Conservation (phyloP, 1,140 invertebrate genomes). For the Eumeta japonica region DNA sequence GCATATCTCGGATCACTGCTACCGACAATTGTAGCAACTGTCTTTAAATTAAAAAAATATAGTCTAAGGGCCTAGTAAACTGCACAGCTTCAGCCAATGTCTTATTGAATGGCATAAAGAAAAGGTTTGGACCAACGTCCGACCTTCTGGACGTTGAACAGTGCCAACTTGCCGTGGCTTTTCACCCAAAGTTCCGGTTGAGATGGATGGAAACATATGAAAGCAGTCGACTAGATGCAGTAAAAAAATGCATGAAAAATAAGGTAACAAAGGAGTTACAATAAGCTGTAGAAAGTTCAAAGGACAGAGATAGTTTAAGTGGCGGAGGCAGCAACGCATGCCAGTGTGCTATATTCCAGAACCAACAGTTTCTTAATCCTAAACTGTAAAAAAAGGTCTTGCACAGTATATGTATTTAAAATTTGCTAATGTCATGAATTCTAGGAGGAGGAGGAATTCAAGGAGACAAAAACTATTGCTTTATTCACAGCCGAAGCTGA, state of each 20-base stretch:
- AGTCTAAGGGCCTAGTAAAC: slow-evolving; percentile 14
- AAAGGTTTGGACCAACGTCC: slow-evolving; percentile 14
- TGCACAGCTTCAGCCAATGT: slow-evolving; percentile 15
- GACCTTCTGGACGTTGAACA: slow-evolving; percentile 14
- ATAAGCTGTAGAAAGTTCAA: slow-evolving; percentile 15
- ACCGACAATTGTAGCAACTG: slow-evolving; percentile 2
- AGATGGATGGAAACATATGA: too few relatives aligned
- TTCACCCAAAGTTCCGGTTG: slow-evolving; percentile 14
- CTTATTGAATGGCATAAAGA: slow-evolving; percentile 12
- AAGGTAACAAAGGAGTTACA: slow-evolving; percentile 16
- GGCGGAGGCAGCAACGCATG: slow-evolving; percentile 14
- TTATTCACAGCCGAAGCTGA: too few relatives aligned
- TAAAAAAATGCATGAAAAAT: slow-evolving; percentile 15
- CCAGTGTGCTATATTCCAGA: too few relatives aligned
- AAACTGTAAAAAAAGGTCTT: too few relatives aligned
- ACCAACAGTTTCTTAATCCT: too few relatives aligned
- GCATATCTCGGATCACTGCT: slow-evolving; percentile 13
- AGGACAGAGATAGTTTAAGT: slow-evolving; percentile 17
- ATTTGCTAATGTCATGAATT: too few relatives aligned
- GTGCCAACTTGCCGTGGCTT: too few relatives aligned
- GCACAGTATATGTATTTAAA: too few relatives aligned
- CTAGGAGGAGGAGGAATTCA: too few relatives aligned
- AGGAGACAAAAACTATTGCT: too few relatives aligned
- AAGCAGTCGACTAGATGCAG: slow-evolving; percentile 16
- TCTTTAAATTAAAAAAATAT: slow-evolving; percentile 16